Evolutionary conservation across 1,140 invertebrate species (phyloP), one percentile per base, ranked within the genome.

Genomic region (Fopius arisanus): DNA sequence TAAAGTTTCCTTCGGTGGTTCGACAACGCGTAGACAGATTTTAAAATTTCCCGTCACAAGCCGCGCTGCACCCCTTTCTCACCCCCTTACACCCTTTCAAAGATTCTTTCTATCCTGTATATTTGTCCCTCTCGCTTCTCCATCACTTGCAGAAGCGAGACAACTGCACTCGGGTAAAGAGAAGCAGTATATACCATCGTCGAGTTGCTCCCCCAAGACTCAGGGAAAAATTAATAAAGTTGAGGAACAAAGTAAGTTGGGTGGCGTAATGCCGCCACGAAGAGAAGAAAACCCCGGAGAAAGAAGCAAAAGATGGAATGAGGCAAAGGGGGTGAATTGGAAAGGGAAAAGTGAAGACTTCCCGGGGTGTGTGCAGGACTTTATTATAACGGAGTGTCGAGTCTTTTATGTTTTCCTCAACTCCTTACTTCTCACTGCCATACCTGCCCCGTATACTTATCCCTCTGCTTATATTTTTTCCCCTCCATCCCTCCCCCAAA

Each of bases 201-300:
- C 37, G 33, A 26, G 33, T 69, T 70, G 28, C 51, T 73, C 69
- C 67, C 67, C 43, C 72, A 69, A 69, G 69, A 73, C 40, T 67
- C 51, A 76, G 72, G 70, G 75, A 88, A 88, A 88, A 88, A 88
- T 88, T 88, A 88, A 88, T 88, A 88, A 88, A 87, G 86, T 87
- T 87, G 82, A 87, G 85, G 86, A 88, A 88, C 87, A 88, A 88
- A 88, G 87, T 88, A 88, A 88, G 84, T 88, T 87, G 86, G 82
- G 82, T 83, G 80, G 54, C 73, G 84, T 87, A 88, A 88, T 86
- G 84, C 84, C 83, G 74, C 72, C 76, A 75, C 79, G 28, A 51
- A 26, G 29, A 62, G 33, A 63, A 70, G 29, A 70, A 33, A 65
- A 59, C 48, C 51, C 40, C 31, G 37, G 66, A 67, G 48, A 9